Conservation (phyloP, 2,797 vertebrate genomes). For the Lepilemur septentrionalis region DNA sequence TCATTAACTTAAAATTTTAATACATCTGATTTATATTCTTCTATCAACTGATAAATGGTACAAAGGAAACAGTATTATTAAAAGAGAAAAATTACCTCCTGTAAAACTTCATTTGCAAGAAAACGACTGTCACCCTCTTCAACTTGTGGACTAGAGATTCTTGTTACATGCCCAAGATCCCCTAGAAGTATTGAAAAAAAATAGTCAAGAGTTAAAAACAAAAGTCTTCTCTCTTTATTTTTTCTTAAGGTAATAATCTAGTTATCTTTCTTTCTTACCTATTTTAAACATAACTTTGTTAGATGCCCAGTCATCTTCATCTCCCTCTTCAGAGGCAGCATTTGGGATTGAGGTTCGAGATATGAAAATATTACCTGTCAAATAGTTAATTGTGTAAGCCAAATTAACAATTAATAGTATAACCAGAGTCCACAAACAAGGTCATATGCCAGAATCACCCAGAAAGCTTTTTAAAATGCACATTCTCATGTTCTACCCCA, state of each 20-base stretch:
- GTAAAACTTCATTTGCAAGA: constrained; percentile 97
- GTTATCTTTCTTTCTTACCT: constrained; percentile 84
- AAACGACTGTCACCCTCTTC: constrained; percentile 98
- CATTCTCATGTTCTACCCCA: background rate
- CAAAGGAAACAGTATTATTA: constrained; percentile 14
- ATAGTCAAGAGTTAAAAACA: background rate
- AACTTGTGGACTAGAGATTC: constrained; percentile 95
- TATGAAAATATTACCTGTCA: constrained; percentile 98
- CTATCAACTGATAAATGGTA: background rate
- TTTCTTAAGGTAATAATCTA: constrained; percentile 6
- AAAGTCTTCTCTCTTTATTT: background rate
- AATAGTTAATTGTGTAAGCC: constrained; percentile 49
- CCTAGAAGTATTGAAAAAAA: constrained; percentile 83
- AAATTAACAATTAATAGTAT: constrained; percentile 1
- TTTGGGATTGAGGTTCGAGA: constrained; percentile 89
- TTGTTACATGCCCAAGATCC: constrained; percentile 97
- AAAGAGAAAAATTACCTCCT: constrained; percentile 90
- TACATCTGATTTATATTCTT: background rate
- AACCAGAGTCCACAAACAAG: constrained; percentile 41
- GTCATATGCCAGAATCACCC: constrained; percentile 19
- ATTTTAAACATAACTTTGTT: constrained; percentile 96
- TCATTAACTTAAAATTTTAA: constrained; percentile 41
- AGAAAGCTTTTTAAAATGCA: background rate
- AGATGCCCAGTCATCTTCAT: constrained; percentile 92
- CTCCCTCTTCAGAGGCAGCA: constrained; percentile 90